These are phyloP conservation scores for Condylostylus longicornis DNA, from an alignment of 1,140 invertebrate genomes.

Conservation along the genomic window DNA sequence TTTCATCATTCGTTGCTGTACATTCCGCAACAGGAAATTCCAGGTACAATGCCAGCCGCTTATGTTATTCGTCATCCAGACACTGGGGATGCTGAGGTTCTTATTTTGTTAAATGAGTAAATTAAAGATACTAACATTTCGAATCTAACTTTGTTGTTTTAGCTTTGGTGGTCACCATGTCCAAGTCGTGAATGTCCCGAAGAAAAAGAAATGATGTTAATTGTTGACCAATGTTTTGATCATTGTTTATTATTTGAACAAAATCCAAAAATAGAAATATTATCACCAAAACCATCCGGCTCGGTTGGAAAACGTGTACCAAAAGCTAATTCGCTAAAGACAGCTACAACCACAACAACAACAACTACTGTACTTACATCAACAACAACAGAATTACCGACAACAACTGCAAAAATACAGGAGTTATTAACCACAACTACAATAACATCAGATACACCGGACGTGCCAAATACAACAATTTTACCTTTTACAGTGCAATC, in stretches of 20 bases:
- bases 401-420: conserved; percentile 5
- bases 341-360: conserved; percentile 9
- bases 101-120: neutral
- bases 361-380: conserved; percentile 2
- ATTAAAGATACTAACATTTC: neutral
- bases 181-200: conserved; percentile 57
- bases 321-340: conserved; percentile 6
- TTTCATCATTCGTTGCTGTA: conserved; percentile 56
- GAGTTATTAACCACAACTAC: conserved; percentile 6
- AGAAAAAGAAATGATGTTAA: conserved; percentile 51
- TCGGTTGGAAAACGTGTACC: conserved; percentile 13
- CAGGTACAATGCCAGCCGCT: conserved; percentile 49
- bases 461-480: conserved; percentile 13
- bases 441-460: conserved; percentile 8
- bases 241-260: conserved; percentile 43
- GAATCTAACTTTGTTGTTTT: conserved; percentile 8
- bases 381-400: conserved; percentile 4
- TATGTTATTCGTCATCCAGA: conserved; percentile 55
- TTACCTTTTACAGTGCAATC: too few relatives aligned
- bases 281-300: conserved; percentile 7
- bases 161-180: conserved; percentile 66
- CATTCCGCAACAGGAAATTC: conserved; percentile 57
- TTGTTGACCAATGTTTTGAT: conserved; percentile 50
- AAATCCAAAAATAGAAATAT: conserved; percentile 21
- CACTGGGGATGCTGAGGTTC: conserved; percentile 48